These are phyloP conservation scores for Cygnus buccinator DNA, from an alignment of 2,113 vertebrate genomes.

Conservation along the genomic window DNA sequence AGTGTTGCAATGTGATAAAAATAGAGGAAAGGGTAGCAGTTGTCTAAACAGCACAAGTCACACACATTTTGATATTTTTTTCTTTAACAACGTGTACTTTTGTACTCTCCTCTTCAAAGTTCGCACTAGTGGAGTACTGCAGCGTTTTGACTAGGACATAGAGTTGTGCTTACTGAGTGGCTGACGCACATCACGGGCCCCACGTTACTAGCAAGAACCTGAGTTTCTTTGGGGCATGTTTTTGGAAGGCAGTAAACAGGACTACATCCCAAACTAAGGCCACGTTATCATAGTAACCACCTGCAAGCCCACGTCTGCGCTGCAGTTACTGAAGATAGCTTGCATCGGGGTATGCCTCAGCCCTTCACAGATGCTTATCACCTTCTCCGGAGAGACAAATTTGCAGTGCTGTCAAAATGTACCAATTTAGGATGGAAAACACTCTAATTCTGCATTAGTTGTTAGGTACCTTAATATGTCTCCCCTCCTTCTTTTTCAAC, in stretches of 20 bases:
- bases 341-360: background rate
- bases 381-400: background rate
- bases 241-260: background rate
- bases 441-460: background rate
- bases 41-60: background rate
- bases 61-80: background rate
- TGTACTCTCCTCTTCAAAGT: background rate
- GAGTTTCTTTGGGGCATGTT: background rate
- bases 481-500: background rate
- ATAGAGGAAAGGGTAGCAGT: background rate
- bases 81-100: background rate
- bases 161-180: background rate
- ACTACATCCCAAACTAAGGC: background rate
- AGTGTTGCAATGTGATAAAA: background rate
- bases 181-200: fast-evolving
- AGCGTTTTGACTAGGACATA: background rate
- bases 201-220: background rate
- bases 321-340: background rate
- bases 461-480: background rate
- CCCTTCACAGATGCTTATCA: background rate
- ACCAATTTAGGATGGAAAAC: background rate
- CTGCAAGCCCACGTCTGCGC: background rate
- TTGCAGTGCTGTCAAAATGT: background rate
- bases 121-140: background rate
- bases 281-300: background rate